Evolutionary conservation across 2,797 vertebrate species (phyloP).

Genomic region (Babyrousa celebensis): DNA sequence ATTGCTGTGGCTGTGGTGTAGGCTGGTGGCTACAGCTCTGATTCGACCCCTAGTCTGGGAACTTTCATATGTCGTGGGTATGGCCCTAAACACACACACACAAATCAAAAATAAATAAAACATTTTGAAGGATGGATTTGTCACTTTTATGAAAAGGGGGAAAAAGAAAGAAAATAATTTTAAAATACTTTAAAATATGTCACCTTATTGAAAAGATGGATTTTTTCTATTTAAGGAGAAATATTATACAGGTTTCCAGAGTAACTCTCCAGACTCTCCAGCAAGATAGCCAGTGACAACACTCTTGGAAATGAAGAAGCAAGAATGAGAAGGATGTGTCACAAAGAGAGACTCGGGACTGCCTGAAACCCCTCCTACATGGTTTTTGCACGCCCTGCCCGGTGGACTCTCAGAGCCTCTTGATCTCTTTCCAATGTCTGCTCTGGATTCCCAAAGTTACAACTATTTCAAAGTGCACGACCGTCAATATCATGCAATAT

Average conservation of each 20-base stretch:
- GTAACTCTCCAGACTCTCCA: neutral
- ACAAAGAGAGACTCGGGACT: neutral
- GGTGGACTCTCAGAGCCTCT: neutral
- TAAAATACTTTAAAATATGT: neutral
- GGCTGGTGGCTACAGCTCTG: no score
- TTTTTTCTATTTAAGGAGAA: constrained; percentile 38
- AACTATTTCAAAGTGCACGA: neutral
- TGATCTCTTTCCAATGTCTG: neutral
- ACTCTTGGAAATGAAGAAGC: neutral
- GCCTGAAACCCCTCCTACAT: neutral
- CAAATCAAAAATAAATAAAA: neutral
- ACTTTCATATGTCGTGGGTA: no score
- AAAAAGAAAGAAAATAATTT: constrained; percentile 36
- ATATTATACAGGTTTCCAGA: constrained; percentile 52
- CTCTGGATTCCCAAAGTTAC: neutral
- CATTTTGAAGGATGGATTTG: neutral
- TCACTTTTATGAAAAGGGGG: neutral
- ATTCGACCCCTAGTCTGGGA: no score
- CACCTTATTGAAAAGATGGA: constrained; percentile 7
- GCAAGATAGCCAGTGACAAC: neutral
- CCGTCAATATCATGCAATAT: neutral
- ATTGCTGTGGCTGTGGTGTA: no score
- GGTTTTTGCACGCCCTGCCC: no score
- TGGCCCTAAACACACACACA: no score
- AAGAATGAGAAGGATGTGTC: neutral